Evolutionary conservation across 2,888 invertebrate genomes (phyloP).

Genomic region (Apamea anceps): DNA sequence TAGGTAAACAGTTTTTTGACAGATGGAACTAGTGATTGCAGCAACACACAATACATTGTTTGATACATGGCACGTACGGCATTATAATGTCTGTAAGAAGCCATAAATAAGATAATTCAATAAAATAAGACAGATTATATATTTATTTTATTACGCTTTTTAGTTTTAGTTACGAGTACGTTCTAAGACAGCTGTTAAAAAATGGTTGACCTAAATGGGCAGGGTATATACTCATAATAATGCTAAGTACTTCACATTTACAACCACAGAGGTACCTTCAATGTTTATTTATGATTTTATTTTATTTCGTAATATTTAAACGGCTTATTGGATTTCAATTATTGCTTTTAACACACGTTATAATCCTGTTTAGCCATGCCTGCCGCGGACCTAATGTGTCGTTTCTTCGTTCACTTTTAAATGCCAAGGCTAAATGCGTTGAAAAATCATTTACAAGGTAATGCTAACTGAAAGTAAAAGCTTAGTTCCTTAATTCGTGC

Average conservation of each 20-base stretch:
- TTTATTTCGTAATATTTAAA: constrained; percentile 65
- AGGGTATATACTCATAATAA: neutral
- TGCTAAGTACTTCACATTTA: constrained; percentile 37
- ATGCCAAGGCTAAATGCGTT: constrained; percentile 80
- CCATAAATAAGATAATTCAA: too few relatives aligned
- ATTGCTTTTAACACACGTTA: constrained; percentile 70
- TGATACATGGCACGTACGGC: too few relatives aligned
- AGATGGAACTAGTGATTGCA: too few relatives aligned
- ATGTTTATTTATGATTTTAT: constrained; percentile 60
- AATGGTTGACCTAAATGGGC: too few relatives aligned
- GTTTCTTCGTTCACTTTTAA: constrained; percentile 80
- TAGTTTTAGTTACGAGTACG: too few relatives aligned
- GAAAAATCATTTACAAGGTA: constrained; percentile 74
- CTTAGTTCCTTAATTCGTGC: constrained; percentile 58
- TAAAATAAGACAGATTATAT: too few relatives aligned
- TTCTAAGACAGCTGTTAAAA: too few relatives aligned
- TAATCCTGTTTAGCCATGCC: constrained; percentile 71
- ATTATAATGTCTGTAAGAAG: too few relatives aligned
- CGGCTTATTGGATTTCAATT: constrained; percentile 69
- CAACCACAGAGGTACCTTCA: constrained; percentile 12
- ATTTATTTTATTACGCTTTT: too few relatives aligned
- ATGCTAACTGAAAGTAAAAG: constrained; percentile 72
- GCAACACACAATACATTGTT: too few relatives aligned
- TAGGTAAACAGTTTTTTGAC: too few relatives aligned
- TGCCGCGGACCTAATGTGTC: constrained; percentile 73